A percentile compares a stretch with the other conserved stretches of the same genome.
Conservation (phyloP, 2,888 invertebrate species). For the Hirtodrosophila confusa region DNA sequence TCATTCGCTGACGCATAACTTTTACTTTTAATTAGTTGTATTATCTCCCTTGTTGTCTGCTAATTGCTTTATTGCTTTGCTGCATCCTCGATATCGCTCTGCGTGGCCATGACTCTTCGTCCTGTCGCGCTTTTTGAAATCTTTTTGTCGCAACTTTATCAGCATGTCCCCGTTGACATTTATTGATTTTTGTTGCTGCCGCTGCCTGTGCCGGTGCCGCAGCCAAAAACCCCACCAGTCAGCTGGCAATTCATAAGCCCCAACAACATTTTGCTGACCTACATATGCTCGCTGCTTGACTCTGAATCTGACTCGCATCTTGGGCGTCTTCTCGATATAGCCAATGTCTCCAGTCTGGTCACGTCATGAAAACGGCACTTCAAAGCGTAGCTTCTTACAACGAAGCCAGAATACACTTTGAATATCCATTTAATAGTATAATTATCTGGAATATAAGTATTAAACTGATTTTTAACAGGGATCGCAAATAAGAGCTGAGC, state of each 20-base stretch:
- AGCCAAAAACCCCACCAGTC: slow-evolving; percentile 44
- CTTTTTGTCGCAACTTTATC: slow-evolving; percentile 78
- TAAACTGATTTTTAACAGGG: too few species aligned
- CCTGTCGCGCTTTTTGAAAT: slow-evolving; percentile 62
- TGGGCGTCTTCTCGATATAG: slow-evolving; percentile 46
- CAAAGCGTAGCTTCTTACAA: neutral
- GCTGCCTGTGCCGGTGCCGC: slow-evolving; percentile 6
- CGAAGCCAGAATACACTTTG: slow-evolving; percentile 29
- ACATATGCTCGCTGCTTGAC: slow-evolving; percentile 68
- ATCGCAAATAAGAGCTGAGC: too few species aligned
- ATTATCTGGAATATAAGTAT: too few species aligned
- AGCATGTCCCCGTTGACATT: slow-evolving; percentile 72
- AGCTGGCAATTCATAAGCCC: slow-evolving; percentile 74
- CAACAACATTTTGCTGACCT: slow-evolving; percentile 64
- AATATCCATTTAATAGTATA: neutral
- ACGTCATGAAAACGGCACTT: slow-evolving; percentile 28
- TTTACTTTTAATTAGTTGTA: slow-evolving; percentile 79
- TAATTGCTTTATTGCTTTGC: slow-evolving; percentile 75
- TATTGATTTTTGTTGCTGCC: slow-evolving; percentile 64
- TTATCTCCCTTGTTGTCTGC: slow-evolving; percentile 75
- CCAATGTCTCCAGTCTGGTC: slow-evolving; percentile 34
- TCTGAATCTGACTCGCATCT: slow-evolving; percentile 53
- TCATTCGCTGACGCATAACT: slow-evolving; percentile 79
- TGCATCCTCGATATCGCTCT: slow-evolving; percentile 42
- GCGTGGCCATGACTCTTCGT: slow-evolving; percentile 36